phyloP scores from a whole-genome alignment of 2,888 invertebrate species.

The Aphodius sticticus region DNA sequence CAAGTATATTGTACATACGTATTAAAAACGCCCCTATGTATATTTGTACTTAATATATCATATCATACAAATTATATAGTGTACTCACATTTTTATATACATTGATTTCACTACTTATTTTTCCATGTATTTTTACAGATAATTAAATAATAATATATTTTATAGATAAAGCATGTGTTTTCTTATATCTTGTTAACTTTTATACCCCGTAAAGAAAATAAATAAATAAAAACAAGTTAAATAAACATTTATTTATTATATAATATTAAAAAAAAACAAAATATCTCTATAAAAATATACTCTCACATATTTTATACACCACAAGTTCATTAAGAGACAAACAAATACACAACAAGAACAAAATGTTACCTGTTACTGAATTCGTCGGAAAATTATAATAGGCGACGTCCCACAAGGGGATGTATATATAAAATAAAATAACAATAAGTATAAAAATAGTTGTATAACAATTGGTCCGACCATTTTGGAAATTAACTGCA shows the following conservation, averaged over 20 bases:
- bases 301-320: background rate
- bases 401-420: background rate
- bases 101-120: constrained; percentile 31
- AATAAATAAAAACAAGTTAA: background rate
- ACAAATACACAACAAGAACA: background rate
- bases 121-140: constrained; percentile 35
- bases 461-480: background rate
- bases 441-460: background rate
- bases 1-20: constrained; percentile 36
- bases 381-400: background rate
- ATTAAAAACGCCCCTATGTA: constrained; percentile 34
- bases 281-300: background rate
- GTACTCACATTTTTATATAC: constrained; percentile 27
- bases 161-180: constrained; percentile 26
- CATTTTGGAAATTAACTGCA: constrained; percentile 4
- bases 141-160: constrained; percentile 33
- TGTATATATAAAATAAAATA: background rate
- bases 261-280: background rate
- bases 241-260: constrained; percentile 9
- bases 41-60: constrained; percentile 36
- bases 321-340: background rate
- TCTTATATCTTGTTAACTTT: constrained; percentile 9
- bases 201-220: too few relatives aligned
- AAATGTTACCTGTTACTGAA: background rate
- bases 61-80: constrained; percentile 27